Evolutionary conservation across 2,113 vertebrate genomes (phyloP).

Genomic region (Steatornis caripensis): DNA sequence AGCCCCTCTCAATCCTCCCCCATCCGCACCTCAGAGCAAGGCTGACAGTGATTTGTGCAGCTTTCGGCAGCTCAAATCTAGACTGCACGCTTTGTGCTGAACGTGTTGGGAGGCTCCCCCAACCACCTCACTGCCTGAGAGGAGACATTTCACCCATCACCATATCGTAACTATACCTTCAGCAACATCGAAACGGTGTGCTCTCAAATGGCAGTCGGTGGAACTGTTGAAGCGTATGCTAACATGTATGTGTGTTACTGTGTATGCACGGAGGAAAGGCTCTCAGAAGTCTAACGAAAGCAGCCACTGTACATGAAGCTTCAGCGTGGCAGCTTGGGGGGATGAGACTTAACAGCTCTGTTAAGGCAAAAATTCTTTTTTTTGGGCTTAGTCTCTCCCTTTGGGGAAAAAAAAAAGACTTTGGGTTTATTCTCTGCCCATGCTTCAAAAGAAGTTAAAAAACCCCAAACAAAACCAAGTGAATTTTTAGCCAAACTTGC

Average conservation of each 20-base stretch:
- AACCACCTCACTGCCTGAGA: background rate
- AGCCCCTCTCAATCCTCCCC: background rate
- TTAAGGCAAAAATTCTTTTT: background rate
- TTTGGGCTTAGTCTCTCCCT: background rate
- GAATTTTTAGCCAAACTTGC: background rate
- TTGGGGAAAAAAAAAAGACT: background rate
- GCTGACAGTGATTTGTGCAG: background rate
- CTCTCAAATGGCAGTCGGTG: background rate
- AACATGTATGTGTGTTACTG: background rate
- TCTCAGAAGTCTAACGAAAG: background rate
- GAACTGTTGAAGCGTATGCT: background rate
- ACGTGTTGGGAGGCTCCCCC: background rate
- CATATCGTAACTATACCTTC: background rate
- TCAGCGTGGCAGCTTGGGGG: background rate
- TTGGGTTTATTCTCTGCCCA: background rate
- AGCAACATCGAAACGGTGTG: background rate
- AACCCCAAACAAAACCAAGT: background rate
- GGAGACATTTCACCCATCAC: background rate
- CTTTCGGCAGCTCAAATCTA: background rate
- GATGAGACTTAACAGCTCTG: background rate
- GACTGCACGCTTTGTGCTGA: background rate
- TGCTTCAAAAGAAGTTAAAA: background rate
- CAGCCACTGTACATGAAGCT: rapidly evolving
- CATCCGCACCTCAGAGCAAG: background rate
- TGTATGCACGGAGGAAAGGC: background rate